Evolutionary conservation across 2,888 invertebrate species (phyloP), one percentile per base, ranked within the genome.

Genomic region (Leuctra nigra): DNA sequence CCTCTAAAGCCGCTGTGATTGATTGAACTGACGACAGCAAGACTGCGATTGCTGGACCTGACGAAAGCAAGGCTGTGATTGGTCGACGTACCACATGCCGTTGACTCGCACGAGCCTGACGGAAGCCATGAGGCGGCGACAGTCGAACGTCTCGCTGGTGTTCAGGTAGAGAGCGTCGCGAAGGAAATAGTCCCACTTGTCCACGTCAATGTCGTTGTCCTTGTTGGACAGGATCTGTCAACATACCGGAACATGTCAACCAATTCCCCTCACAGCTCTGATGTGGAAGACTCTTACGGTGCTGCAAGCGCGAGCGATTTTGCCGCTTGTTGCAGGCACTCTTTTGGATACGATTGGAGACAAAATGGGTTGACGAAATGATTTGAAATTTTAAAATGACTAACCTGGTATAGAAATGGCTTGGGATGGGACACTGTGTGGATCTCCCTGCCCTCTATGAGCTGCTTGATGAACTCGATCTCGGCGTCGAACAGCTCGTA

Each of bases 171-270:
- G 69, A 41, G 73, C 72, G 65, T 84, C 85, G 20, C 85, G 72
- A 16, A 77, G 69, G 47, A 86, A 70, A 65, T 86, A 85, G 64
- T 86, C 85, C 76, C 80, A 81, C 66, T 83, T 82, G 66, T 84
- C 84, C 1, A 84, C 83, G 67, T 84, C 83, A 16, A 83, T 71
- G 7, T 77, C 78, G 61, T 76, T 79, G 33, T 71, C 67, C 59
- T 75, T 74, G 67, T 84, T 83, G 47, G 77, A 73, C 0, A 83
- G 76, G 61, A 84, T 77, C 76, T 80, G 62, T 23, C 58, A 61
- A 58, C 50, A 59, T 56, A 38, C 55, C 14, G 44, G n/a, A 61
- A 6, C 48, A n/a, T n/a, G n/a, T n/a, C n/a, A n/a, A n/a, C n/a
- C n/a, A n/a, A n/a, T n/a, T n/a, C n/a, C n/a, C n/a, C n/a, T n/a